A percentile compares a stretch with the other conserved stretches of the same genome.
Conservation (phyloP, 2,888 invertebrate genomes). For the Pycnomerus fuliginosus region DNA sequence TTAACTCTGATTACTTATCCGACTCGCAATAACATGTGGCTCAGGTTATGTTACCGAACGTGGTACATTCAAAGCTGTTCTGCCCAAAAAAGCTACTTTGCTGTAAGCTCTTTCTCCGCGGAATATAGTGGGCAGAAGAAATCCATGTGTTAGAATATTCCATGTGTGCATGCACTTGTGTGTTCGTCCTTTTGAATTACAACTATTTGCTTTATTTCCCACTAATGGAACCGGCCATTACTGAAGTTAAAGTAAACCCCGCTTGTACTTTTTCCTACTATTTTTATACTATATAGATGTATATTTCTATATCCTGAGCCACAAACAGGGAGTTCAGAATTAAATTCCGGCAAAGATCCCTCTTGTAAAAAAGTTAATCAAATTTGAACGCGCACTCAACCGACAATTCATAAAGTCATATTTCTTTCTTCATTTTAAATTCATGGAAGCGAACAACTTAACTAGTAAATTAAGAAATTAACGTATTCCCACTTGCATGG, state of each 20-base stretch:
- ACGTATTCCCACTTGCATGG: constrained; percentile 54
- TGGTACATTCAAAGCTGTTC: too few species aligned
- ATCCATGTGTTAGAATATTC: constrained; percentile 13
- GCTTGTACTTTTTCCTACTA: background rate
- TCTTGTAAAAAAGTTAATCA: constrained; percentile 44
- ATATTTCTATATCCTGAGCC: constrained; percentile 3
- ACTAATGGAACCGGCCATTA: constrained; percentile 7
- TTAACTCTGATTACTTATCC: too few species aligned
- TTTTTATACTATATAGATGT: background rate
- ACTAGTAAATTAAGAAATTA: constrained; percentile 55
- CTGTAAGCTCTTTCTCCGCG: too few species aligned
- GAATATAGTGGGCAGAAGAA: constrained; percentile 3
- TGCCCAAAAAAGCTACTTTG: too few species aligned
- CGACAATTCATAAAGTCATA: constrained; percentile 51
- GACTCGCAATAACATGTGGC: too few species aligned
- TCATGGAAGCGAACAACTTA: constrained; percentile 52
- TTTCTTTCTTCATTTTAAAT: constrained; percentile 50
- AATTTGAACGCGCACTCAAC: constrained; percentile 48
- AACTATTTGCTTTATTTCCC: constrained; percentile 9
- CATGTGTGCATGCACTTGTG: constrained; percentile 5
- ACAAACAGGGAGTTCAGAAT: constrained; percentile 18
- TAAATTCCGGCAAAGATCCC: constrained; percentile 21
- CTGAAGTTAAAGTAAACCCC: background rate
- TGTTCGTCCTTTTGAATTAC: constrained; percentile 8
- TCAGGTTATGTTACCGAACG: too few species aligned